These are phyloP conservation scores for Fragum whitleyi DNA, from an alignment of 2,888 invertebrate genomes.

Conservation along the genomic window DNA sequence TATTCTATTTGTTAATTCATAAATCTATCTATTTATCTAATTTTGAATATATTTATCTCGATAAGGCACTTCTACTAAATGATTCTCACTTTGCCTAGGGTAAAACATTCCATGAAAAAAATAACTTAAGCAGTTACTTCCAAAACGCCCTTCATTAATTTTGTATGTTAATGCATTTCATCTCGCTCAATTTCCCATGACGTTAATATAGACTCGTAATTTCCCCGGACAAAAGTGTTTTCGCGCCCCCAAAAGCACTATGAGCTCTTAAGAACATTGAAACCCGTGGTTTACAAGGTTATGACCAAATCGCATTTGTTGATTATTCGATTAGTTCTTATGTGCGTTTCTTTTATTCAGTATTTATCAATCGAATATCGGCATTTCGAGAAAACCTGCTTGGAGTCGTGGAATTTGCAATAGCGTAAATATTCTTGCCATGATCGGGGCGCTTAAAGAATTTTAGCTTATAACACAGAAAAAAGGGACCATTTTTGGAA, in stretches of 20 bases:
- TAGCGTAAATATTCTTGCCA: no score
- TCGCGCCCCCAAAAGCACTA: neutral
- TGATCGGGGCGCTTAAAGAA: no score
- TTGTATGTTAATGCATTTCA: neutral
- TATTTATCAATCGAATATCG: no score
- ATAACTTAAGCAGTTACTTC: neutral
- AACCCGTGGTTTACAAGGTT: neutral
- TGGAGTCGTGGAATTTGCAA: no score
- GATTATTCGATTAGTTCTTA: conserved; percentile 9
- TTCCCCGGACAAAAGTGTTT: neutral
- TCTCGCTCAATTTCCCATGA: neutral
- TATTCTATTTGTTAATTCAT: no score
- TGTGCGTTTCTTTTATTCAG: neutral
- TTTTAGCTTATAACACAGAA: no score
- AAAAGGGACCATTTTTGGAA: no score
- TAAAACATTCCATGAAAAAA: neutral
- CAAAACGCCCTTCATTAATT: neutral
- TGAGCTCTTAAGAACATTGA: conserved; percentile 13
- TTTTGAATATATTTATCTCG: no score
- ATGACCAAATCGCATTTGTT: neutral
- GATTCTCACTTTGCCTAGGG: no score
- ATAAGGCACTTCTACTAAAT: no score
- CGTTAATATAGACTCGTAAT: neutral
- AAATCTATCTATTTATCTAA: no score
- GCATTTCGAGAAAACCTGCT: no score